These are phyloP conservation scores for Phaedon cochleariae DNA, from an alignment of 2,888 invertebrate species.

Conservation along the genomic window DNA sequence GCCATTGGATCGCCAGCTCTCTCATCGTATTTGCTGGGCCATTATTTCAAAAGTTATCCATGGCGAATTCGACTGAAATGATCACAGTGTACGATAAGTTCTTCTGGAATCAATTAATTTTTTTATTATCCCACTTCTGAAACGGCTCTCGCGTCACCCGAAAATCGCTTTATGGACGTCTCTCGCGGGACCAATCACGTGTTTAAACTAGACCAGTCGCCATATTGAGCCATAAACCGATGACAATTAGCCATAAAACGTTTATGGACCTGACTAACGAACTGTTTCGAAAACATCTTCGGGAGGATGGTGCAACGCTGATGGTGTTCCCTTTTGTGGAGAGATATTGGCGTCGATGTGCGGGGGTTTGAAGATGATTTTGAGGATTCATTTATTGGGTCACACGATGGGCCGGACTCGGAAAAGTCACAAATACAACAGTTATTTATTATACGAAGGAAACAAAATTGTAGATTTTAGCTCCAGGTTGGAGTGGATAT, in stretches of 20 bases:
- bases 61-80: no score
- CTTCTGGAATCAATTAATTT: slow-evolving; percentile 56
- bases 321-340: neutral
- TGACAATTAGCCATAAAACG: slow-evolving; percentile 63
- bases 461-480: no score
- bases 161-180: slow-evolving; percentile 55
- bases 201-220: slow-evolving; percentile 62
- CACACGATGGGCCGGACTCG: no score
- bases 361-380: no score
- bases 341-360: neutral
- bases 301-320: no score
- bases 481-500: no score
- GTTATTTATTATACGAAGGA: no score
- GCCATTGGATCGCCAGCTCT: no score
- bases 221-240: slow-evolving; percentile 64
- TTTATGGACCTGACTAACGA: slow-evolving; percentile 56
- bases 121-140: slow-evolving; percentile 47
- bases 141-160: slow-evolving; percentile 30
- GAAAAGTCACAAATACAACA: no score
- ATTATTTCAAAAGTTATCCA: no score
- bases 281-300: slow-evolving; percentile 52
- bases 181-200: slow-evolving; percentile 61
- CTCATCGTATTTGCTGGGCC: no score
- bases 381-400: no score
- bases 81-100: neutral